Base-by-base conservation (phyloP, 64 coral and sea anemone species). In the Montipora efflorescens region DNA sequence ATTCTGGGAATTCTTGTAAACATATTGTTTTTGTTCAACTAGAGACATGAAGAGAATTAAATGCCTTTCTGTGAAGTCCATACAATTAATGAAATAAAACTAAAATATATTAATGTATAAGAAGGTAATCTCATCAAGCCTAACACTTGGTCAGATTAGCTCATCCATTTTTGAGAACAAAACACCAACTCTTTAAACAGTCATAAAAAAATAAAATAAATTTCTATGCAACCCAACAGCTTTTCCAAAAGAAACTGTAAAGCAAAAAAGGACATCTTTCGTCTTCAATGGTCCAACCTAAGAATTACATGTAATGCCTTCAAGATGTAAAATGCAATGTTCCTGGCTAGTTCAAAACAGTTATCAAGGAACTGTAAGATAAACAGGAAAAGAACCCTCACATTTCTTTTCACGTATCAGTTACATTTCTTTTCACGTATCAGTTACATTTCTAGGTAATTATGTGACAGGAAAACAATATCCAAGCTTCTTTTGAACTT, bases 381-480 rank as follows among this genome's bases (percentile, higher is more conserved):
- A 67, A 84, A 84, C 61, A 68, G 64, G 82, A 69, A 85, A 46
- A 71, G 45, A 6, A 36, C 47, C 20, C 61, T 86, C 43, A 23
- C 48, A 72, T 50, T 71, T 71, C 43, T 25, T 23, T 50, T 64
- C 61, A 64, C 8, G 12, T 67, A 72, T 86, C 66, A 72, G 45
- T 72, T 19, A 70, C 62, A 86, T 6, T 15, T 21, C 8, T 14
- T 23, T 50, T 64, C 61, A 64, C 8, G 12, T 67, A 72, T 86
- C 66, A 72, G 45, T 72, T 19, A 70, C 62, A 86, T 6, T 15
- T 21, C 8, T 14, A 50, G 66, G 71, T 64, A 36, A 36, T 36
- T 36, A 86, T 50, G 82, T 86, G 82, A 71, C 66, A 72, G 46
- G 18, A 15, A 28, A 47, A 71, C 46, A 86, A 86, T 86, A 45